These are phyloP conservation scores for Urosaurus nigricauda DNA, from an alignment of 2,797 vertebrate species.

Conservation along the genomic window DNA sequence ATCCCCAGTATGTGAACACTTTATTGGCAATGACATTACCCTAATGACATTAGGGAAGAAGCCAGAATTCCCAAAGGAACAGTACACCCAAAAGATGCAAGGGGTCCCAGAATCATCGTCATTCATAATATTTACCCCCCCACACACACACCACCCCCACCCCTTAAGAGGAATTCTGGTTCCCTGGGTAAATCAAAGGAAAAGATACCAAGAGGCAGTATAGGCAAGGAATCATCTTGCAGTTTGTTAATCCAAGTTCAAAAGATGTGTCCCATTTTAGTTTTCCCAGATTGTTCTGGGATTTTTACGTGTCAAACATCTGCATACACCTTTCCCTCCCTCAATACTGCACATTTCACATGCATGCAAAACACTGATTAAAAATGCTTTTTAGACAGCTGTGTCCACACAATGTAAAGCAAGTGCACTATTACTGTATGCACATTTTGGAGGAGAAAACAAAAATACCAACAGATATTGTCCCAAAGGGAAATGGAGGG, in stretches of 20 bases:
- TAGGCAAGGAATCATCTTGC: too few relatives aligned
- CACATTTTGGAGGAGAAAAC: background rate
- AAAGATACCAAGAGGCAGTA: background rate
- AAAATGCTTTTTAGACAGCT: too few relatives aligned
- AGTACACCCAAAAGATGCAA: background rate
- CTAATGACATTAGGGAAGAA: background rate
- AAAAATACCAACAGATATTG: background rate
- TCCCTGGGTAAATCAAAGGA: background rate
- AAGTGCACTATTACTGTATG: background rate
- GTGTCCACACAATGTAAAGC: background rate
- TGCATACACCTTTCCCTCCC: too few relatives aligned
- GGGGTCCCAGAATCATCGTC: background rate
- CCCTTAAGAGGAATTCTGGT: background rate
- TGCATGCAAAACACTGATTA: too few relatives aligned
- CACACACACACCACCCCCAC: too few relatives aligned
- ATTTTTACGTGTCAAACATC: too few relatives aligned
- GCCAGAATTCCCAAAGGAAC: background rate
- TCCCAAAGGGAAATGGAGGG: too few relatives aligned
- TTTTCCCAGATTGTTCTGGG: too few relatives aligned
- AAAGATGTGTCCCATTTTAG: too few relatives aligned
- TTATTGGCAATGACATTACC: background rate
- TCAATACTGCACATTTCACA: too few relatives aligned
- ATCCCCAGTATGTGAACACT: background rate
- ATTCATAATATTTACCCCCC: background rate
- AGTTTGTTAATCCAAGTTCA: too few relatives aligned